Base-by-base conservation (phyloP, 2,113 vertebrate species). In the Sporophila hypoxantha region DNA sequence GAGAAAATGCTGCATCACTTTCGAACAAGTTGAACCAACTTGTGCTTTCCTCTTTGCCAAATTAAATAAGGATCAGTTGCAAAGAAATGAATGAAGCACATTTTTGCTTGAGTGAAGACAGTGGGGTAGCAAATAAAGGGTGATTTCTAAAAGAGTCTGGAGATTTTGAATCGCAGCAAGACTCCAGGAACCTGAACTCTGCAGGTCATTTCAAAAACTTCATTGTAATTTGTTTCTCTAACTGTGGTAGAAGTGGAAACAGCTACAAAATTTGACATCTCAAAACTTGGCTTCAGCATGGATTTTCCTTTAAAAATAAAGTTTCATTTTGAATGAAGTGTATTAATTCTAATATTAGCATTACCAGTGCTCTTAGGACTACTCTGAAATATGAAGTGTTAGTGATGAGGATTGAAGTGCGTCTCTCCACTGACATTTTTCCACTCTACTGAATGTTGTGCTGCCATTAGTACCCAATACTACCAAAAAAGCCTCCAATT, bases 1-100 rank as follows among this genome's bases (percentile, higher is more conserved):
- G 83, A 81, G 82, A 89, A 95, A 94, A 66, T 89, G 89, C 92
- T 94, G 92, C 82, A 93, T 91, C 91, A 83, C 70, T 93, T 89
- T 61, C 0, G 2, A 81, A 62, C 1, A 12, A 39, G 46, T 36
- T 29, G 55, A 75, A 87, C 66, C 44, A 75, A 39, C 17, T 71
- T 3, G 0, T 4, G 0, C 89, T 88, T 70, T 32, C 50, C 62
- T 65, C 59, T 39, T 65, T 83, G 91, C 80, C 92, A 91, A 91
- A 81, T 81, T 83, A 91, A 94, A 87, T 56, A 85, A 75, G 74
- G 85, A 89, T 59, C 52, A 12, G 36, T 81, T 86, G 80, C 88
- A 88, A 85, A 88, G 74, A 82, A 89, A 83, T 76, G 42, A 95
- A 94, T 88, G 74, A 86, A 91, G 70, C 0, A 3, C 37, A 18